Evolutionary conservation across 1,140 invertebrate genomes (phyloP).

Genomic region (Drosophila kanapiae): DNA sequence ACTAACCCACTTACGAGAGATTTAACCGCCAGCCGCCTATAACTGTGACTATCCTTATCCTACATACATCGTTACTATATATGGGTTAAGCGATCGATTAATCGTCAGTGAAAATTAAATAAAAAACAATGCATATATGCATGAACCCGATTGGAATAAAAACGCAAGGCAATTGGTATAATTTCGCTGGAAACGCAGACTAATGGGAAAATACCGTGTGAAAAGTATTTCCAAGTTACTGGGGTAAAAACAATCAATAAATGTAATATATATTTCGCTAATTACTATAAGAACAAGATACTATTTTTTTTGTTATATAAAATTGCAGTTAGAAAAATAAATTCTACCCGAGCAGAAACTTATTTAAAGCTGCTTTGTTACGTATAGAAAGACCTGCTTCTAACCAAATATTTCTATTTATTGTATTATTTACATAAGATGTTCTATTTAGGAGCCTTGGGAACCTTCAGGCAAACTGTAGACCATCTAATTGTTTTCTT

Average conservation of each 20-base stretch:
- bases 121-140: constrained; percentile 15
- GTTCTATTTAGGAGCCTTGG: neutral
- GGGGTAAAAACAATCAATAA: neutral
- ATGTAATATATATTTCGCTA: neutral
- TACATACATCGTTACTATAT: neutral
- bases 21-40: constrained; percentile 29
- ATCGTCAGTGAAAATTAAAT: neutral
- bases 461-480: too few relatives aligned
- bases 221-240: constrained; percentile 3
- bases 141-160: constrained; percentile 1
- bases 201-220: constrained; percentile 40
- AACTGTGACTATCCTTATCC: constrained; percentile 41
- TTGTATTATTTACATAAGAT: too few relatives aligned
- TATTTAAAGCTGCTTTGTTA: neutral
- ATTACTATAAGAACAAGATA: neutral
- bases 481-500: too few relatives aligned
- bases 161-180: neutral
- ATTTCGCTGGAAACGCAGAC: constrained; percentile 3
- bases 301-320: neutral
- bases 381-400: neutral
- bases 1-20: constrained; percentile 36
- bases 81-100: constrained; percentile 31
- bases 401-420: neutral
- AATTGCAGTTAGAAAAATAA: neutral
- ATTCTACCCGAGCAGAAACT: neutral